Base-by-base conservation (phyloP, 2,888 invertebrate species). In the Chesias legatella region DNA sequence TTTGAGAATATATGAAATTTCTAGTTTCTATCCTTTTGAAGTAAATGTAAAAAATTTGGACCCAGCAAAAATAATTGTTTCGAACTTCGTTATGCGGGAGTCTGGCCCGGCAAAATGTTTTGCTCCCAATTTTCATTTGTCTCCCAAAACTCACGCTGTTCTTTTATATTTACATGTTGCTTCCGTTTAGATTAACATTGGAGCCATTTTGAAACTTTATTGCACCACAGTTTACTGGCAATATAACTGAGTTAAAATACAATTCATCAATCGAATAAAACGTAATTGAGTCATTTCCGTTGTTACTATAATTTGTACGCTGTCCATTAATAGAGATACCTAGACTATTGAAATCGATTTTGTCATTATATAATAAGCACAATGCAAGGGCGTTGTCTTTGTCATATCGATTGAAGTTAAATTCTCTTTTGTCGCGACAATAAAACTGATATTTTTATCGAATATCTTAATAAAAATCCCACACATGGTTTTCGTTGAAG, bases 21-120 rank as follows among this genome's bases (percentile, higher is more conserved):
- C 24, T 40, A 29, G 7, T 26, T 38, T 27, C 33, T 36, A 24
- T 10, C 24, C 17, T 24, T 51, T 54, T 67, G 62, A 69, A 73
- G 66, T 48, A 58, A 59, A 51, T 60, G 56, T 67, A 70, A 73
- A 76, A 71, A 62, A 58, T 65, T 74, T 67, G 68, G 74, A 69
- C 65, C 69, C 62, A 63, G 61, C 47, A 66, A 65, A 73, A 62
- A 58, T 63, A 57, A 75, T 75, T 74, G 73, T 73, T 67, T 57
- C 56, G 51, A 60, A 72, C 65, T 63, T 61, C 53, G 50, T 52
- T 44, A 58, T 54, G 55, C 63, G 63, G 69, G 58, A 68, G 65
- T 62, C 48, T 44, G 60, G 67, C 72, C 67, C 66, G 67, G 73
- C 67, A 63, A 49, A 25, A 58, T 67, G 67, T 66, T 67, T 66